Evolutionary conservation across 2,113 vertebrate genomes (phyloP).

Genomic region (Leptosomus discolor): DNA sequence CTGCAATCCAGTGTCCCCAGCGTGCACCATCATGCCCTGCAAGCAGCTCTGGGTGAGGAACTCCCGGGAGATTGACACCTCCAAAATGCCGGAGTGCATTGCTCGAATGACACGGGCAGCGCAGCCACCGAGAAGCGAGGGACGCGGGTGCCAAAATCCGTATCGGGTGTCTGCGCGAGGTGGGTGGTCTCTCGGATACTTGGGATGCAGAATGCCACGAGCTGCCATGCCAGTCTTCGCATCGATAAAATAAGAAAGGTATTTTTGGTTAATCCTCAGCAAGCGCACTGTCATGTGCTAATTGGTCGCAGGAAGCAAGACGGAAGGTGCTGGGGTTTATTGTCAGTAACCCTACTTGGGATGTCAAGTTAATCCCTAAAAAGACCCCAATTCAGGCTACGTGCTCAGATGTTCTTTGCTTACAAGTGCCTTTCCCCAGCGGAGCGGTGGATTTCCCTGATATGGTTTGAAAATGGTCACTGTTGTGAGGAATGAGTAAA

Average conservation of each 20-base stretch:
- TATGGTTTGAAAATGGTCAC: not conserved
- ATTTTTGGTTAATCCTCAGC: not conserved
- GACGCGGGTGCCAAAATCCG: rapidly evolving
- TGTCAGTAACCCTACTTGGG: not conserved
- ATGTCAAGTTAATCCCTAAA: not conserved
- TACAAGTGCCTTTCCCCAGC: not conserved
- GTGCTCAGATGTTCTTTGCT: not conserved
- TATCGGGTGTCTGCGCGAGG: rapidly evolving
- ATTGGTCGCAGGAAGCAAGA: not conserved
- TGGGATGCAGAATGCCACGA: not conserved
- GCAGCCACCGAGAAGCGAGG: not conserved
- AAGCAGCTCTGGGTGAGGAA: not conserved
- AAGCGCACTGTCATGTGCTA: not conserved
- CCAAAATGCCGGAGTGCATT: not conserved
- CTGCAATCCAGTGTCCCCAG: not conserved
- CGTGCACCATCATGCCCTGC: not conserved
- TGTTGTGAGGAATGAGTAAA: not conserved
- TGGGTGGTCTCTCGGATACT: constrained; percentile 9
- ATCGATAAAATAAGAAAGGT: not conserved
- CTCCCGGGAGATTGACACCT: not conserved
- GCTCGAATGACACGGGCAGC: not conserved
- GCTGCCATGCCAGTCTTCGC: not conserved
- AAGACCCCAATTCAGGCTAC: not conserved
- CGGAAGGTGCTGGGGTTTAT: not conserved
- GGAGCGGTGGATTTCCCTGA: not conserved